Evolutionary conservation across 2,797 vertebrate species (phyloP).

Genomic region (Anas bahamensis): DNA sequence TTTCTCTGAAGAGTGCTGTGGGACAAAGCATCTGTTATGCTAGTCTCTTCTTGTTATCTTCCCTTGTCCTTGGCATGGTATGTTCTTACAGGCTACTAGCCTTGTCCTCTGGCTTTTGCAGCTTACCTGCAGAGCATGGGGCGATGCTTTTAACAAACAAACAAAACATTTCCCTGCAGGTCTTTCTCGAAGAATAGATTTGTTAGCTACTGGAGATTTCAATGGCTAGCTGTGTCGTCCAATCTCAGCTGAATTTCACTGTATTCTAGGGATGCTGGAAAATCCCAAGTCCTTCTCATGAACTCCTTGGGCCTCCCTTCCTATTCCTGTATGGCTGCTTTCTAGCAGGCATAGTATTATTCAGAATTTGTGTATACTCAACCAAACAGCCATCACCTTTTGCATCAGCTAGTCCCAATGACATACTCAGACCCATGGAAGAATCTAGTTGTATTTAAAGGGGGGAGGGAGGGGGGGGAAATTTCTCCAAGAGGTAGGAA

Average conservation of each 20-base stretch:
- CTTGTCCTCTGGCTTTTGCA: neutral
- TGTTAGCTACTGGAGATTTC: neutral
- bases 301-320: neutral
- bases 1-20: constrained; percentile 28
- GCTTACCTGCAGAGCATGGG: neutral
- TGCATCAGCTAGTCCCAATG: neutral
- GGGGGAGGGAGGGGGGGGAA: too few relatives aligned
- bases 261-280: neutral
- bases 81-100: neutral
- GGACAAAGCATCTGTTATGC: neutral
- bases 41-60: neutral
- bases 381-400: neutral
- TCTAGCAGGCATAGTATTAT: neutral
- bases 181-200: neutral
- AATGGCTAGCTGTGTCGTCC: neutral
- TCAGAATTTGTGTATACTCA: neutral
- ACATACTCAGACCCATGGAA: neutral
- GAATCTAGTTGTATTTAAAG: neutral
- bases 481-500: neutral
- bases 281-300: neutral
- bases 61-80: neutral
- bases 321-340: neutral
- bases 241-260: neutral
- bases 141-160: neutral
- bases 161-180: rapidly evolving